phyloP scores from a whole-genome alignment of 2,888 invertebrate species.

The Drosophila neonasuta region DNA sequence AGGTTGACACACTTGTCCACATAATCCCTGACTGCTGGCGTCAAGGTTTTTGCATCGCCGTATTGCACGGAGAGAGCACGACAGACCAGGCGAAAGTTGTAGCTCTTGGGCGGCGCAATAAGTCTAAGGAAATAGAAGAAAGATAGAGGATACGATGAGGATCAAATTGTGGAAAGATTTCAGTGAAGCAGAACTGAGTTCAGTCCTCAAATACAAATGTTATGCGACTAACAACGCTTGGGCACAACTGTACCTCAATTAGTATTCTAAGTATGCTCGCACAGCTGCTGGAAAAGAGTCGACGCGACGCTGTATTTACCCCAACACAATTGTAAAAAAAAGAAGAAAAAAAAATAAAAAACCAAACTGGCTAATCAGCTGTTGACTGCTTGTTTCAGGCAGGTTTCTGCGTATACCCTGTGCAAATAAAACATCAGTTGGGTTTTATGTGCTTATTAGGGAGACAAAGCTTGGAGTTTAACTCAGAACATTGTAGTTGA shows the following conservation, averaged over 20 bases:
- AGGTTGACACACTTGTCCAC: conserved; percentile 90
- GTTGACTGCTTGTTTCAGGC: conserved; percentile 65
- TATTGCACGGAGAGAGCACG: conserved; percentile 72
- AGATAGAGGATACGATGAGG: neutral
- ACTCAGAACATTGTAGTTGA: too few relatives aligned
- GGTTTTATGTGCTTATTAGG: neutral
- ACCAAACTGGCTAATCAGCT: conserved; percentile 72
- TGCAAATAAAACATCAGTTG: neutral
- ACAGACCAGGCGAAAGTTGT: conserved; percentile 65
- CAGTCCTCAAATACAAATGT: neutral
- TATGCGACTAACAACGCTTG: conserved; percentile 27
- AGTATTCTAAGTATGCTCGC: conserved; percentile 64
- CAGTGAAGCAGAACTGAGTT: neutral
- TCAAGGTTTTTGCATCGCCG: conserved; percentile 82
- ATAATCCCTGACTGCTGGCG: conserved; percentile 85
- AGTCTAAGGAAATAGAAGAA: conserved; percentile 27
- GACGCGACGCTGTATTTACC: conserved; percentile 21
- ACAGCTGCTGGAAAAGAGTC: conserved; percentile 48
- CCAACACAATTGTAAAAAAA: conserved; percentile 48
- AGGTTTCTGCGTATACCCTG: conserved; percentile 51
- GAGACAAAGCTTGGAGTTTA: too few relatives aligned
- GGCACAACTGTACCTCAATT: conserved; percentile 69
- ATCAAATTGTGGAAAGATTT: neutral
- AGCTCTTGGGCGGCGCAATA: conserved; percentile 28
- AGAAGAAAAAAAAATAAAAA: conserved; percentile 12